Evolutionary conservation across 2,797 vertebrate species (phyloP).

Genomic region (Lutjanus argentimaculatus): DNA sequence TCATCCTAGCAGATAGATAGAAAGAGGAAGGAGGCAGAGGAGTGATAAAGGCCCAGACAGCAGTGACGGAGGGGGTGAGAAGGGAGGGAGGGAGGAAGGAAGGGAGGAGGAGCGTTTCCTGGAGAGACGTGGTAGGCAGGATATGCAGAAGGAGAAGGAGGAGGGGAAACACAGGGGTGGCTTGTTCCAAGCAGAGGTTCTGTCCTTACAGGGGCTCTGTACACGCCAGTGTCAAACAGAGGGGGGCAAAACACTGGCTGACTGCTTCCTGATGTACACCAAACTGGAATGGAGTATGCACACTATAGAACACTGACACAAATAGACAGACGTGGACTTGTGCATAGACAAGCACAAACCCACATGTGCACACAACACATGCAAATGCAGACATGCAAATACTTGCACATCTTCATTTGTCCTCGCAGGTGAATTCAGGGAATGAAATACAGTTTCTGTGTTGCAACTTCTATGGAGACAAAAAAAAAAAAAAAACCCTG

Average conservation of each 20-base stretch:
- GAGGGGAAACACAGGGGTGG: slow-evolving; percentile 80
- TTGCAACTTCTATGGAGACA: slow-evolving; percentile 54
- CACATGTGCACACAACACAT: slow-evolving; percentile 20
- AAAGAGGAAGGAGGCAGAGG: slow-evolving; percentile 78
- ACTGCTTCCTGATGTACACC: slow-evolving; percentile 60
- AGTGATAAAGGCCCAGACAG: slow-evolving; percentile 82
- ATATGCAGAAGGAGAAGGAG: slow-evolving; percentile 79
- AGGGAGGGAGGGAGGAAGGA: slow-evolving; percentile 66
- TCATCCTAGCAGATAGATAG: slow-evolving; percentile 80
- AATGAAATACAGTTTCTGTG: slow-evolving; percentile 70
- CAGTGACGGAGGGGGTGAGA: slow-evolving; percentile 53
- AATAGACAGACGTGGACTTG: background rate
- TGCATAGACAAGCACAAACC: slow-evolving; percentile 4
- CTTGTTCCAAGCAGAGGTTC: slow-evolving; percentile 81
- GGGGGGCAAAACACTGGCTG: slow-evolving; percentile 57
- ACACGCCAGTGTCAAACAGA: slow-evolving; percentile 71
- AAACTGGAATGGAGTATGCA: slow-evolving; percentile 27
- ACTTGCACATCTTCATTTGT: slow-evolving; percentile 32
- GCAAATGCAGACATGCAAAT: slow-evolving; percentile 44
- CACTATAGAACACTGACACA: slow-evolving; percentile 1
- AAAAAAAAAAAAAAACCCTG: slow-evolving; percentile 60
- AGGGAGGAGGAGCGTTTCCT: slow-evolving; percentile 83
- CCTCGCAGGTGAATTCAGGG: slow-evolving; percentile 58
- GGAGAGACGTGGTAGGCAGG: slow-evolving; percentile 82
- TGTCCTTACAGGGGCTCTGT: slow-evolving; percentile 75